phyloP scores from a whole-genome alignment of 2,888 invertebrate genomes.

The Piscicola geometra region DNA sequence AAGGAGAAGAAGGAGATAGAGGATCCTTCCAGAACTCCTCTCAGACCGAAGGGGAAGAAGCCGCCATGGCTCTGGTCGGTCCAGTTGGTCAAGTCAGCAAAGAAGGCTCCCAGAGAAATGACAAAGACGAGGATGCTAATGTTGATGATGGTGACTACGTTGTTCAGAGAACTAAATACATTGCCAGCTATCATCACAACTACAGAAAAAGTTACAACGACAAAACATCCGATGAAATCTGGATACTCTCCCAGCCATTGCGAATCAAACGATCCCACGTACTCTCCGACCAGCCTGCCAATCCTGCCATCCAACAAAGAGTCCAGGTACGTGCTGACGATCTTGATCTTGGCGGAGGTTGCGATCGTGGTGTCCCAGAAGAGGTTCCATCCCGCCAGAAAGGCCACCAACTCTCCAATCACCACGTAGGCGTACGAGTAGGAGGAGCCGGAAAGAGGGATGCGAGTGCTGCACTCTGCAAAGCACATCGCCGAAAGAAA shows the following conservation, averaged over 20 bases:
- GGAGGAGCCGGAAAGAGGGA: conserved; percentile 54
- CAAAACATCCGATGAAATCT: conserved; percentile 54
- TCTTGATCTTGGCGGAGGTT: conserved; percentile 50
- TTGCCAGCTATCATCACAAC: conserved; percentile 43
- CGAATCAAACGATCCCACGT: conserved; percentile 44
- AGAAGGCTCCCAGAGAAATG: conserved; percentile 69
- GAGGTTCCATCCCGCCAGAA: conserved; percentile 50
- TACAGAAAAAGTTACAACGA: conserved; percentile 58
- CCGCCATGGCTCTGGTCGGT: conserved; percentile 55
- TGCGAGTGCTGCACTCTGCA: conserved; percentile 74
- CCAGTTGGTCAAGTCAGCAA: conserved; percentile 78
- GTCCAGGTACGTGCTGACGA: conserved; percentile 57
- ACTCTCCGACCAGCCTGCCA: conserved; percentile 44
- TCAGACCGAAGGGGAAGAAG: conserved; percentile 49
- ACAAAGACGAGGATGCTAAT: conserved; percentile 53
- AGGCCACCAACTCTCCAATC: conserved; percentile 53
- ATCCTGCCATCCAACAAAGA: conserved; percentile 48
- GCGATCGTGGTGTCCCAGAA: conserved; percentile 45
- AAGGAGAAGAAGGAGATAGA: conserved; percentile 57
- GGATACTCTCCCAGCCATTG: conserved; percentile 48
- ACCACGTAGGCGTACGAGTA: conserved; percentile 55
- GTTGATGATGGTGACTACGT: conserved; percentile 52
- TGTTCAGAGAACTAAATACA: conserved; percentile 54
- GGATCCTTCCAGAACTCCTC: conserved; percentile 54
- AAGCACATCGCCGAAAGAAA: conserved; percentile 72